Percentiles rank a stretch among this genome's conserved stretches.
Evolutionary conservation across 2,888 invertebrate species (phyloP).

Genomic region (Tipula lateralis): DNA sequence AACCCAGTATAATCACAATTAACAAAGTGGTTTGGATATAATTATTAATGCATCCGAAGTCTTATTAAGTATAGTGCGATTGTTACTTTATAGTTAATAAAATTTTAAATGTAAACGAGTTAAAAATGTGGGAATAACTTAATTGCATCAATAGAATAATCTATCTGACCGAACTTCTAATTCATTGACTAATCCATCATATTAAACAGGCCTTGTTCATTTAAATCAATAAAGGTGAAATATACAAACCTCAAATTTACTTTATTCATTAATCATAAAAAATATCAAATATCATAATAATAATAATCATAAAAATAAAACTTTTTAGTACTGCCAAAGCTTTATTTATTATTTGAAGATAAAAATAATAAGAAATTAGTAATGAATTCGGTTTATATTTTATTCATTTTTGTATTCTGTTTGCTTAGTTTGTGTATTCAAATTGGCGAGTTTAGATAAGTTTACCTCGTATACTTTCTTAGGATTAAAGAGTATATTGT

Average conservation of each 20-base stretch:
- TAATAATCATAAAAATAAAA: neutral
- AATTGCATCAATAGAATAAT: too few relatives aligned
- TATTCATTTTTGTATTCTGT: neutral
- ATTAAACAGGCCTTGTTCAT: too few relatives aligned
- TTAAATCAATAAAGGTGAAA: neutral
- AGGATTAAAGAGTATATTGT: neutral
- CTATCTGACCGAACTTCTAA: too few relatives aligned
- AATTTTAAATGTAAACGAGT: too few relatives aligned
- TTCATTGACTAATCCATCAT: too few relatives aligned
- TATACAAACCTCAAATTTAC: neutral
- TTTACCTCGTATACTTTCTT: neutral
- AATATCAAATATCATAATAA: neutral
- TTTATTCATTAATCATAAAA: neutral
- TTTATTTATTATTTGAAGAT: neutral
- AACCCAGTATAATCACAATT: too few relatives aligned
- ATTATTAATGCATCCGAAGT: too few relatives aligned
- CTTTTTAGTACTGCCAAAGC: neutral
- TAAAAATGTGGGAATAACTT: too few relatives aligned
- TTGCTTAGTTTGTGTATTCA: neutral
- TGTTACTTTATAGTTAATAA: too few relatives aligned
- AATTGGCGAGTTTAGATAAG: neutral
- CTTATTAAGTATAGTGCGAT: too few relatives aligned
- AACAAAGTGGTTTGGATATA: too few relatives aligned
- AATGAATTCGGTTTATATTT: neutral
- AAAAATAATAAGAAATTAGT: neutral